Conservation (phyloP, 1,140 invertebrate species). For the Bombus waltoni region DNA sequence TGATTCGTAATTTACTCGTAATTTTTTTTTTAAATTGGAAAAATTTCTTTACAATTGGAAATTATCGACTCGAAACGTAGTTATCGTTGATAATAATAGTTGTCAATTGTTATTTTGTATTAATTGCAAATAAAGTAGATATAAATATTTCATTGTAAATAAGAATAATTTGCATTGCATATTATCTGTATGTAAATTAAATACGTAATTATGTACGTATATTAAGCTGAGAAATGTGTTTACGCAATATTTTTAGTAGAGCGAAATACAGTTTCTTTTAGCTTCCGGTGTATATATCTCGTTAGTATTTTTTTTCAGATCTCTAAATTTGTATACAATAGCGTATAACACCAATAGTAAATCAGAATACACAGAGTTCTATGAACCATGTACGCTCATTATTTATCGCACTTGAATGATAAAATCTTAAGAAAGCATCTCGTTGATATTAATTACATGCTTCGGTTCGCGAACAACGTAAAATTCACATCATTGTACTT, state of each 20-base stretch:
- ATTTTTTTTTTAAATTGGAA: no score
- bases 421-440: slow-evolving; percentile 13
- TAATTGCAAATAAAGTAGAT: not conserved
- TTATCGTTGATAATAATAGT: not conserved
- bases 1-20: not conserved
- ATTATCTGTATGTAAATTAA: not conserved
- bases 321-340: slow-evolving; percentile 15
- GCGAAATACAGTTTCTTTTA: not conserved
- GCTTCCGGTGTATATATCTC: not conserved
- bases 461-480: not conserved
- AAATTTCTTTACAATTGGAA: not conserved
- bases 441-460: not conserved
- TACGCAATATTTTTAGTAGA: not conserved
- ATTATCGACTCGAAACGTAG: not conserved
- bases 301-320: not conserved
- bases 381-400: not conserved
- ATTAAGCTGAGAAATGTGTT: not conserved
- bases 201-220: not conserved
- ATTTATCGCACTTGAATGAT: slow-evolving; percentile 8
- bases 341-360: not conserved
- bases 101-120: not conserved
- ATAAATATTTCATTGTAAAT: not conserved
- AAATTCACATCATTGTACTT: slow-evolving; percentile 2
- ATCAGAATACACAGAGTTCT: not conserved
- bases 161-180: not conserved